Evolutionary conservation across 2,113 vertebrate species (phyloP).

Genomic region (Salvator merianae): DNA sequence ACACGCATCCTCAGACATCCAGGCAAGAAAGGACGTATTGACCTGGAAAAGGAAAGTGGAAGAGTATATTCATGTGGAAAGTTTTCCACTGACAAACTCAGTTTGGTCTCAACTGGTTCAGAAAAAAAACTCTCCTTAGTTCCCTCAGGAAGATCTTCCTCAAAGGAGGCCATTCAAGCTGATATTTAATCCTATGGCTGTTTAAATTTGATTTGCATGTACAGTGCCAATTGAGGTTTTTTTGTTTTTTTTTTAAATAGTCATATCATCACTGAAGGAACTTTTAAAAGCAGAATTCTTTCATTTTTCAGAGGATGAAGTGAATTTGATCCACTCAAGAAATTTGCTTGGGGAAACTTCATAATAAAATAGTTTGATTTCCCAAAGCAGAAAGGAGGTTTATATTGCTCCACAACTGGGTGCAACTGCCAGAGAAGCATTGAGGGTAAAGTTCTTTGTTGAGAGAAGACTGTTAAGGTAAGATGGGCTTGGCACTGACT

Average conservation of each 20-base stretch:
- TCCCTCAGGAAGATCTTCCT: background rate
- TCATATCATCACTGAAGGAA: background rate
- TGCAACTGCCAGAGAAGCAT: background rate
- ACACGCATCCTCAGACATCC: background rate
- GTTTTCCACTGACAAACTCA: background rate
- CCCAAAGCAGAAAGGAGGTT: no score
- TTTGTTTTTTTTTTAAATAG: background rate
- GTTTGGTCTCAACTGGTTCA: background rate
- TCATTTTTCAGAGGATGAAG: background rate
- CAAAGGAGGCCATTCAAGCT: background rate
- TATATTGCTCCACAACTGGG: background rate
- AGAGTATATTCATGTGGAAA: background rate
- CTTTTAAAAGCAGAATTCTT: background rate
- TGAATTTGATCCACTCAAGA: background rate
- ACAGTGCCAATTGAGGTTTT: background rate
- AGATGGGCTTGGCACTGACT: background rate
- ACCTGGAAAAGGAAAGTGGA: background rate
- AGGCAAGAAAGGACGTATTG: background rate
- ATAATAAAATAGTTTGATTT: no score
- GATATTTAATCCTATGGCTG: background rate
- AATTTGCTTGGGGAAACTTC: background rate
- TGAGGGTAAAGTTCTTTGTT: background rate
- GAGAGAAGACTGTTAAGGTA: background rate
- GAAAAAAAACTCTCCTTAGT: background rate
- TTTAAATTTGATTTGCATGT: background rate